Evolutionary conservation across 1,140 invertebrate species (phyloP).

Genomic region (Bombus soroeensis): DNA sequence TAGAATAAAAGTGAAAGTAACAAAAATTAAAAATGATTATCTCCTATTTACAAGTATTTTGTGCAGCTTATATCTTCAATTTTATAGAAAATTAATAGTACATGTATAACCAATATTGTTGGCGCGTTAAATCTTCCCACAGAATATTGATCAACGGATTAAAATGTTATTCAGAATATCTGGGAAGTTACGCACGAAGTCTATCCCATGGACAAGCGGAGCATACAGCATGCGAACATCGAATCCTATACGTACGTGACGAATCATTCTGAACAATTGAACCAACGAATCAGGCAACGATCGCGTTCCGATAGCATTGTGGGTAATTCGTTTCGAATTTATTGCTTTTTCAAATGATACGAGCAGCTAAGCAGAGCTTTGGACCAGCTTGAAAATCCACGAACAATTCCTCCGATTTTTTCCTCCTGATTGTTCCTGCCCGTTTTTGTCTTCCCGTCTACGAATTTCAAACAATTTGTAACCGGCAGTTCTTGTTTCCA

Average conservation of each 20-base stretch:
- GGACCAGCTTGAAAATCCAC: background rate
- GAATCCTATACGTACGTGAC: background rate
- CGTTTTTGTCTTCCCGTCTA: background rate
- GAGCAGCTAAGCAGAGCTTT: background rate
- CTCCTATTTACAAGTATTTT: background rate
- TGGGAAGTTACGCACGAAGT: background rate
- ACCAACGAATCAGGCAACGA: conserved; percentile 3
- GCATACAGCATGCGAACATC: background rate
- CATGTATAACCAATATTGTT: background rate
- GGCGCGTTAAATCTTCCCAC: background rate
- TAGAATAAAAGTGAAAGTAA: too few species aligned
- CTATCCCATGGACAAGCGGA: background rate
- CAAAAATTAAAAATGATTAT: background rate
- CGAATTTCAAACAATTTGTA: conserved; percentile 25
- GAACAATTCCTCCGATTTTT: background rate
- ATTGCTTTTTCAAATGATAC: background rate
- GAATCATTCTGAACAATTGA: conserved; percentile 13
- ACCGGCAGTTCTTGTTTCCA: background rate
- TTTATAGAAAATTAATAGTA: background rate
- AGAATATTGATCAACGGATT: background rate
- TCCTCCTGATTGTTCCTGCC: background rate
- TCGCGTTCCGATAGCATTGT: background rate
- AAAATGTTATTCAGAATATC: background rate
- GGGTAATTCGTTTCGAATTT: conserved; percentile 21
- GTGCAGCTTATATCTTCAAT: background rate